Evolutionary conservation across 2,888 invertebrate genomes (phyloP).

Genomic region (Theodoxus fluviatilis): DNA sequence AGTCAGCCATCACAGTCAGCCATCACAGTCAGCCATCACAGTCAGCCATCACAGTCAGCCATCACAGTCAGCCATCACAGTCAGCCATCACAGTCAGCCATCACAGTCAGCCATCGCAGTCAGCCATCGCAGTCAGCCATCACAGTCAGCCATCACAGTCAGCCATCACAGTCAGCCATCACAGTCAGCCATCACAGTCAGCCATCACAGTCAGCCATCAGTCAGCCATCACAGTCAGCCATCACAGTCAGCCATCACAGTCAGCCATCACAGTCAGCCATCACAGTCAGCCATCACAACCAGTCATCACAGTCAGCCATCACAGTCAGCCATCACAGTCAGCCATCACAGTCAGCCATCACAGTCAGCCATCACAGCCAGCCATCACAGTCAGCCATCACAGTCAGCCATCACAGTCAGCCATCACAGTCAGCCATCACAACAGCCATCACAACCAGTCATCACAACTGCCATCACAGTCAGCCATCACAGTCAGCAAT

Average conservation of each 20-base stretch:
- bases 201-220: neutral
- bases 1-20: too few species aligned
- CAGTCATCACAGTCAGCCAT: neutral
- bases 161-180: constrained; percentile 76
- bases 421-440: too few species aligned
- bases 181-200: constrained; percentile 38
- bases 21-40: constrained; percentile 71
- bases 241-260: constrained; percentile 73
- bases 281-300: constrained; percentile 73
- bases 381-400: too few species aligned
- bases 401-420: too few species aligned
- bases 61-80: constrained; percentile 43
- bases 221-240: neutral
- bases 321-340: too few species aligned
- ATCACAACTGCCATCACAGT: too few species aligned
- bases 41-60: constrained; percentile 78
- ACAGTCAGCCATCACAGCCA: too few species aligned
- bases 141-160: constrained; percentile 72
- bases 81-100: neutral
- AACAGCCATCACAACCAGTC: neutral
- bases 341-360: too few species aligned
- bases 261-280: constrained; percentile 74
- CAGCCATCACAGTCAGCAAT: too few species aligned
- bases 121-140: too few species aligned
- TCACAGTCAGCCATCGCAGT: neutral